A percentile compares a stretch with the other conserved stretches of the same genome.
These are phyloP conservation scores for Phalacrocorax carbo DNA, from an alignment of 2,113 vertebrate genomes.

Conservation along the genomic window DNA sequence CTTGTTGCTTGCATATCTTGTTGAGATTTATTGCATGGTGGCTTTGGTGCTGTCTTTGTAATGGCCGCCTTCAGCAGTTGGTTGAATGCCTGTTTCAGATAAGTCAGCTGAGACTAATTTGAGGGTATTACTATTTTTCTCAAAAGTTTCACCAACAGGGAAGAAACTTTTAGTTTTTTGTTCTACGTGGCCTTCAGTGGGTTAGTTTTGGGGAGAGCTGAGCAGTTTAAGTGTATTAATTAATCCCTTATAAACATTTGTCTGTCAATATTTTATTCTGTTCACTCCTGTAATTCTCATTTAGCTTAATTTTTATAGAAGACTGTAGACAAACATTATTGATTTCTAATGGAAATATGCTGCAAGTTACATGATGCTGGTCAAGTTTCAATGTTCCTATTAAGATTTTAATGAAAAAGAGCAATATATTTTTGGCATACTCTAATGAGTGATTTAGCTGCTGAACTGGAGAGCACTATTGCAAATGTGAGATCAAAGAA, in stretches of 20 bases:
- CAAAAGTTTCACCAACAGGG: background rate
- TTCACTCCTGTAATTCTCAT: background rate
- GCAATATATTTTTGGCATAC: conserved; percentile 5
- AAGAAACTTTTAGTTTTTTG: background rate
- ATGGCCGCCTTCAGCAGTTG: background rate
- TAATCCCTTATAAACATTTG: background rate
- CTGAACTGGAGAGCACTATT: background rate
- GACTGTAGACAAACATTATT: conserved; percentile 8
- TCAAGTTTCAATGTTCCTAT: conserved; percentile 12
- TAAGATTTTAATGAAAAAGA: background rate
- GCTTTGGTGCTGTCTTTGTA: background rate
- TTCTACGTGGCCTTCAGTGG: background rate
- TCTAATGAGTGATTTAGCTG: background rate
- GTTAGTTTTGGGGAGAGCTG: background rate
- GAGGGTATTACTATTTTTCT: background rate
- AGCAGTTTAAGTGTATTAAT: background rate
- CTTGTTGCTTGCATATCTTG: background rate
- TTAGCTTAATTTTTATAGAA: conserved; percentile 43
- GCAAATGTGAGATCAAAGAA: conserved; percentile 3
- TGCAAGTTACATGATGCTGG: conserved; percentile 2
- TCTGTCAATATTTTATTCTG: background rate
- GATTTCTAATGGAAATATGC: background rate
- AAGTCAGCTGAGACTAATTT: background rate
- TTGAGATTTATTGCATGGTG: background rate
- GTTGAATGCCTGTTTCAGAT: background rate